These are phyloP conservation scores for Gandaritis pyraliata DNA, from an alignment of 2,888 invertebrate species.

Conservation along the genomic window DNA sequence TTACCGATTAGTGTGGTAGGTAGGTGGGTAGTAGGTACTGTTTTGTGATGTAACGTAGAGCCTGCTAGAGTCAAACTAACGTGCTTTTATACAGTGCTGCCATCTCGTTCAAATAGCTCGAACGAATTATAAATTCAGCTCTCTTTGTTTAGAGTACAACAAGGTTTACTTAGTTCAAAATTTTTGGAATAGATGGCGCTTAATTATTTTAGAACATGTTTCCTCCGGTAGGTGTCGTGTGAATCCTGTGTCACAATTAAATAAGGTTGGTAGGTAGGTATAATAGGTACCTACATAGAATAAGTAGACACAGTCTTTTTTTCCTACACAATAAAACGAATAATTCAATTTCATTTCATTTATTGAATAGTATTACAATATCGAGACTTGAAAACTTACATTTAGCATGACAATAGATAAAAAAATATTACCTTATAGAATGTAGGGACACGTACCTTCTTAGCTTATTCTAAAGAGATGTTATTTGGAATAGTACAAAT, in stretches of 20 bases:
- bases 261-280: too few species aligned
- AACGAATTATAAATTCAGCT: not conserved
- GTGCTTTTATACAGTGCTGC: not conserved
- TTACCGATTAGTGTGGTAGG: too few species aligned
- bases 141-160: not conserved
- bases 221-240: too few species aligned
- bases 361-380: constrained; percentile 70
- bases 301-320: too few species aligned
- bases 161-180: not conserved
- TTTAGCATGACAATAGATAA: constrained; percentile 50
- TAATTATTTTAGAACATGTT: too few species aligned
- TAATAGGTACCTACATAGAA: too few species aligned
- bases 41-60: too few species aligned
- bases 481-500: constrained; percentile 10
- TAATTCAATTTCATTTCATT: constrained; percentile 53
- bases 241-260: too few species aligned
- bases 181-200: not conserved
- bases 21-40: too few species aligned
- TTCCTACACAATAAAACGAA: constrained; percentile 33
- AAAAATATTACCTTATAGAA: constrained; percentile 55
- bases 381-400: constrained; percentile 49
- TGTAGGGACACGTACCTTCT: constrained; percentile 60
- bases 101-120: not conserved
- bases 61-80: too few species aligned
- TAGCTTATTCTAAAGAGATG: constrained; percentile 57